Conservation (phyloP, 2,888 invertebrate species). For the Camptogramma bilineatum region DNA sequence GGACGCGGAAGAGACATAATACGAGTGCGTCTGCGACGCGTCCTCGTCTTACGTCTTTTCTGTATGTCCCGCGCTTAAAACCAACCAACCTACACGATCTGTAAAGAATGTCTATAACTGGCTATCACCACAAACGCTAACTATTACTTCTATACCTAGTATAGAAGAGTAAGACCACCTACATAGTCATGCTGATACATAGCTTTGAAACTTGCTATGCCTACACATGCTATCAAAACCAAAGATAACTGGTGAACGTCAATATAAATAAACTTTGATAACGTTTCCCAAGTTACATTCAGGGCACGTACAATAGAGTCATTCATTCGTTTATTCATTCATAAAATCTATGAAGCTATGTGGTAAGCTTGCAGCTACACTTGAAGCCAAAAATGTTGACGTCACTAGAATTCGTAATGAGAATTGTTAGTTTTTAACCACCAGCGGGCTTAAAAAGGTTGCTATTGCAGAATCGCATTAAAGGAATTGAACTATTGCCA, state of each 20-base stretch:
- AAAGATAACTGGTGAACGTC: constrained; percentile 2
- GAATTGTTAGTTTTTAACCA: neutral
- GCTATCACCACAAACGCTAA: too few species aligned
- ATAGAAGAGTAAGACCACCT: neutral
- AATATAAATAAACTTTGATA: constrained; percentile 23
- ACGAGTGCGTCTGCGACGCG: too few species aligned
- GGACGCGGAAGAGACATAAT: too few species aligned
- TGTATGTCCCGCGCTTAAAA: too few species aligned
- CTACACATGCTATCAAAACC: neutral
- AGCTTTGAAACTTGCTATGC: neutral
- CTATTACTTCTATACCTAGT: too few species aligned
- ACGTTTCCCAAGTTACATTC: constrained; percentile 43
- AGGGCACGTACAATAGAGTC: constrained; percentile 57
- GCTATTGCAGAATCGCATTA: too few species aligned
- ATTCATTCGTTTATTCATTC: constrained; percentile 50
- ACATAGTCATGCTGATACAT: neutral
- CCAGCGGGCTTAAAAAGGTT: too few species aligned
- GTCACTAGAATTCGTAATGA: constrained; percentile 27
- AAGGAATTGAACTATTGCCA: too few species aligned
- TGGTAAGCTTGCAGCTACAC: constrained; percentile 43
- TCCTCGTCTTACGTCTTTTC: too few species aligned
- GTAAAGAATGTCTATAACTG: too few species aligned
- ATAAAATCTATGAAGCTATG: constrained; percentile 58
- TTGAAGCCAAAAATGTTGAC: constrained; percentile 38
- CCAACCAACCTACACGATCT: too few species aligned